Percentiles rank a stretch among this genome's conserved stretches.
Evolutionary conservation across 2,888 invertebrate species (phyloP).

Genomic region (Anoncus sp.): DNA sequence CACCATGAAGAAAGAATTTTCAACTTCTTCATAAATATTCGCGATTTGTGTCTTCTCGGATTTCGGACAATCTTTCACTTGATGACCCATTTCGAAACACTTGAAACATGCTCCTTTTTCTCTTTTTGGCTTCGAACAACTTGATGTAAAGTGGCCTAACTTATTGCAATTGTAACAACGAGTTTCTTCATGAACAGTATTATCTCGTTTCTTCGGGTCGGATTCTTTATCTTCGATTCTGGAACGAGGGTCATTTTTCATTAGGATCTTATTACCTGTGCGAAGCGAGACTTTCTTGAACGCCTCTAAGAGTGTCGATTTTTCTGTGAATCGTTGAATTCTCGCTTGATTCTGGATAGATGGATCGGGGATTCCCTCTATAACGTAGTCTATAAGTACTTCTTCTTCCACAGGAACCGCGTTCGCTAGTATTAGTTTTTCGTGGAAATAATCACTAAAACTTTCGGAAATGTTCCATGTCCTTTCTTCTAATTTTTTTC

Average conservation of each 20-base stretch:
- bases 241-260: too few species aligned
- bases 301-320: constrained; percentile 14
- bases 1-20: neutral
- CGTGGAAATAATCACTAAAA: constrained; percentile 62
- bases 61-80: too few species aligned
- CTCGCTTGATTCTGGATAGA: constrained; percentile 53
- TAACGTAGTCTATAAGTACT: constrained; percentile 55
- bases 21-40: too few species aligned
- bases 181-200: too few species aligned
- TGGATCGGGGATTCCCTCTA: constrained; percentile 60
- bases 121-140: too few species aligned
- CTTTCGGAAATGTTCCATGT: constrained; percentile 59
- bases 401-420: constrained; percentile 44
- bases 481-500: constrained; percentile 54
- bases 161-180: constrained; percentile 38
- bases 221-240: too few species aligned
- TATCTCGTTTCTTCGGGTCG: too few species aligned
- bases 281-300: constrained; percentile 32
- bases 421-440: constrained; percentile 61
- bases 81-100: too few species aligned
- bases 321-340: constrained; percentile 37
- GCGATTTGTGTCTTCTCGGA: too few species aligned
- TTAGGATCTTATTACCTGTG: too few species aligned
- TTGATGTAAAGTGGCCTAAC: constrained; percentile 11
- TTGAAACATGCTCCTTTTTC: too few species aligned